Evolutionary conservation across 2,888 invertebrate genomes (phyloP).

Genomic region (Thereva unica): DNA sequence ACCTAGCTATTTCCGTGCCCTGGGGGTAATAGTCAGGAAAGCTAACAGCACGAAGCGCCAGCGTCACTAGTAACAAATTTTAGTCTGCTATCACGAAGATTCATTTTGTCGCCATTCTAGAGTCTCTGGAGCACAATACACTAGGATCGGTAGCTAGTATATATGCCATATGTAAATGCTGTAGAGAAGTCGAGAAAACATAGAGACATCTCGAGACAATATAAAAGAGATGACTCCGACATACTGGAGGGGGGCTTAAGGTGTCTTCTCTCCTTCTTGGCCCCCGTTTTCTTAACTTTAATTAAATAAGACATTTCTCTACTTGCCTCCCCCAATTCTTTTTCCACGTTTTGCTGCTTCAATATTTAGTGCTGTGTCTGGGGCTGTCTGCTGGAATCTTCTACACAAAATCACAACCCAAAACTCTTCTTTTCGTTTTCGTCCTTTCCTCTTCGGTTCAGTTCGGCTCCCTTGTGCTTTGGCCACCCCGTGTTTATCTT

Average conservation of each 20-base stretch:
- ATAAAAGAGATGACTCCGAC: not conserved
- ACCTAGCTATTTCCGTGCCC: too few relatives aligned
- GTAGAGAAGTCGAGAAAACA: slow-evolving; percentile 1
- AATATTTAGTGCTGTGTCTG: not conserved
- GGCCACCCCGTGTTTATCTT: slow-evolving; percentile 1
- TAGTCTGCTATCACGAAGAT: not conserved
- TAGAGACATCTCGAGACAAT: not conserved
- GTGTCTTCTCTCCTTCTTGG: too few relatives aligned
- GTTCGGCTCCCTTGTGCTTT: too few relatives aligned
- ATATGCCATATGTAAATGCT: not conserved
- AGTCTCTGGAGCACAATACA: not conserved
- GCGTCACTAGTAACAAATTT: not conserved
- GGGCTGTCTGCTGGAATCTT: too few relatives aligned
- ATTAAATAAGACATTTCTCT: slow-evolving; percentile 12
- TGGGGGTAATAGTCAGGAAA: too few relatives aligned
- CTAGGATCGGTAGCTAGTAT: not conserved
- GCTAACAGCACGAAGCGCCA: not conserved
- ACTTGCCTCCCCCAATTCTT: not conserved
- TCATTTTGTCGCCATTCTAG: slow-evolving; percentile 1
- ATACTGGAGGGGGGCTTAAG: too few relatives aligned
- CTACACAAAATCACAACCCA: too few relatives aligned
- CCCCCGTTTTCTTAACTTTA: not conserved
- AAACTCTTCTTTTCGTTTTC: too few relatives aligned
- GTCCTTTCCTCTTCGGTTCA: too few relatives aligned
- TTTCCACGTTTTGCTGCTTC: slow-evolving; percentile 1